These are phyloP conservation scores for Zoanthus solanderi DNA, from an alignment of 92 coral and sea anemone species.

Conservation along the genomic window DNA sequence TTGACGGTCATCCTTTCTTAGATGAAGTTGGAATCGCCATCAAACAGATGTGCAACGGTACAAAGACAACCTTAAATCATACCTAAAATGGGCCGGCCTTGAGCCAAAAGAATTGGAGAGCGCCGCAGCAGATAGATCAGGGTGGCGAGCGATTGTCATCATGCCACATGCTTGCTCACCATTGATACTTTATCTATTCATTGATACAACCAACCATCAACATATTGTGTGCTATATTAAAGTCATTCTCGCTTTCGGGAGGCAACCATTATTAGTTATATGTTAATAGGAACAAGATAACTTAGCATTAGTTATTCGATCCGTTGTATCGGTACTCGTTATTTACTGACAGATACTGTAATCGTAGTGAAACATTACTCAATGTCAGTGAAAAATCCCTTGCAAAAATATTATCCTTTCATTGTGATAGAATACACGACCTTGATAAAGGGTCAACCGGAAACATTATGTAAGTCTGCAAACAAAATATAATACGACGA, in stretches of 20 bases:
- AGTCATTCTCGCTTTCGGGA: not conserved
- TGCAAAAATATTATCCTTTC: no score
- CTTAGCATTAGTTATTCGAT: no score
- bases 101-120: constrained; percentile 10
- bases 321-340: no score
- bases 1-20: not conserved
- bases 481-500: no score
- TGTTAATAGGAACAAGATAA: no score
- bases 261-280: not conserved
- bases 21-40: no score
- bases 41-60: not conserved
- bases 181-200: not conserved
- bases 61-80: not conserved
- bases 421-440: no score
- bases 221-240: not conserved
- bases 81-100: constrained; percentile 28
- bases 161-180: constrained; percentile 9
- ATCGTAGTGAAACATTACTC: no score
- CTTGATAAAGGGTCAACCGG: no score
- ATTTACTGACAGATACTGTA: no score
- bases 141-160: not conserved
- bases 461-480: no score
- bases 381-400: no score
- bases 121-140: not conserved
- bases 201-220: not conserved